Evolutionary conservation across 1,140 invertebrate genomes (phyloP).

Genomic region (Lordiphosa stackelbergi): DNA sequence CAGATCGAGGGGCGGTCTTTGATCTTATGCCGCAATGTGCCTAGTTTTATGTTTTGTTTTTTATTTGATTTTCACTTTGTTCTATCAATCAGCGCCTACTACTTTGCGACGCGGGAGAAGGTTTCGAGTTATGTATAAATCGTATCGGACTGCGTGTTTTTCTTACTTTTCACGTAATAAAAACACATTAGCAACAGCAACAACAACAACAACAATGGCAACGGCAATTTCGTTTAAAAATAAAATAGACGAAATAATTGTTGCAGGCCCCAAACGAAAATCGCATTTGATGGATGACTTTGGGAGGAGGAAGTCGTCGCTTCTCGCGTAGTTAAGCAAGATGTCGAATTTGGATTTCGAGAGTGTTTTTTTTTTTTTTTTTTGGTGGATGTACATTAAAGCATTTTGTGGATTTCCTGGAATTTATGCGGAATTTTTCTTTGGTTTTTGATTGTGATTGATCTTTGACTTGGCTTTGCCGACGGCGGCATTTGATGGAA

Average conservation of each 20-base stretch:
- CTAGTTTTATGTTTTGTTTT: slow-evolving; percentile 71
- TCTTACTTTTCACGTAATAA: slow-evolving; percentile 58
- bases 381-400: slow-evolving; percentile 41
- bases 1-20: slow-evolving; percentile 73
- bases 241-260: slow-evolving; percentile 73
- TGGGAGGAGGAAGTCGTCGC: slow-evolving; percentile 43
- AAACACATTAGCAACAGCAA: slow-evolving; percentile 61
- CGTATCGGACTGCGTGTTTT: slow-evolving; percentile 42
- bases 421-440: slow-evolving; percentile 64
- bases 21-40: slow-evolving; percentile 66
- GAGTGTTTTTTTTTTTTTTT: not conserved
- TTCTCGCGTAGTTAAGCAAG: slow-evolving; percentile 31
- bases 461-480: slow-evolving; percentile 60
- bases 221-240: slow-evolving; percentile 66
- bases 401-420: slow-evolving; percentile 63
- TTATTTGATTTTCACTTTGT: slow-evolving; percentile 76
- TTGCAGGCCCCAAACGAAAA: slow-evolving; percentile 36
- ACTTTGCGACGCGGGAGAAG: slow-evolving; percentile 52
- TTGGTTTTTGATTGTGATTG: slow-evolving; percentile 52
- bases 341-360: slow-evolving; percentile 36
- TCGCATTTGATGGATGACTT: slow-evolving; percentile 65
- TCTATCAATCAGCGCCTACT: slow-evolving; percentile 74
- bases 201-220: slow-evolving; percentile 28
- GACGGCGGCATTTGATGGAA: slow-evolving; percentile 30
- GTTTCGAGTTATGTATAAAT: slow-evolving; percentile 48